Conservation (phyloP, 2,888 invertebrate genomes). For the Barypeithes pellucidus region DNA sequence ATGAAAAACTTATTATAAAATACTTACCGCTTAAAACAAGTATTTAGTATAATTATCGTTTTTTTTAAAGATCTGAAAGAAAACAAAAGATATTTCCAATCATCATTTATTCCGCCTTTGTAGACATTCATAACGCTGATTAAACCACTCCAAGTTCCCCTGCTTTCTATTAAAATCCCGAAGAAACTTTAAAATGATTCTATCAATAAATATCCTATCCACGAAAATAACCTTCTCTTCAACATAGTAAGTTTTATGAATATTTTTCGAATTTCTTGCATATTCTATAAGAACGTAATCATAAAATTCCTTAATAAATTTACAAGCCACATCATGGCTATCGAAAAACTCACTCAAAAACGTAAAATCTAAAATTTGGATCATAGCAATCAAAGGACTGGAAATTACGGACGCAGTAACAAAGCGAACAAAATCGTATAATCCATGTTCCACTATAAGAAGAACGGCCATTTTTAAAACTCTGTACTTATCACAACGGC, state of each 20-base stretch:
- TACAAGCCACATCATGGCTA: slow-evolving; percentile 39
- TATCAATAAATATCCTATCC: slow-evolving; percentile 46
- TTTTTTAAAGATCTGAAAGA: no score
- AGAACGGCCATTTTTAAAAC: slow-evolving; percentile 58
- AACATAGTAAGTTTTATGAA: slow-evolving; percentile 56
- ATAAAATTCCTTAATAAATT: slow-evolving; percentile 54
- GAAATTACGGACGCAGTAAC: slow-evolving; percentile 5
- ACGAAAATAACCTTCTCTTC: slow-evolving; percentile 56
- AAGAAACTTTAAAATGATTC: slow-evolving; percentile 33
- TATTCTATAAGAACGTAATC: slow-evolving; percentile 41
- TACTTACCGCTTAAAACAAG: no score
- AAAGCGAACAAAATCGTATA: slow-evolving; percentile 33
- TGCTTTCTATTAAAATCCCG: slow-evolving; percentile 6
- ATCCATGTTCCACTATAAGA: slow-evolving; percentile 53
- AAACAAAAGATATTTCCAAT: neutral
- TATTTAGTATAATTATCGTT: no score
- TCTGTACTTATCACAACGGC: slow-evolving; percentile 40
- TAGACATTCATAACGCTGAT: slow-evolving; percentile 5
- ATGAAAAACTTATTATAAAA: no score
- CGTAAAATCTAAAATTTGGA: slow-evolving; percentile 52
- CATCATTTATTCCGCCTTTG: slow-evolving; percentile 10
- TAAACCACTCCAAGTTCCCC: neutral
- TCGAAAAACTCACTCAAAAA: slow-evolving; percentile 54
- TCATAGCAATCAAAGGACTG: slow-evolving; percentile 49
- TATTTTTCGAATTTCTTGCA: slow-evolving; percentile 42